Conservation (phyloP, 1,140 invertebrate species). For the Drosophila dunni region DNA sequence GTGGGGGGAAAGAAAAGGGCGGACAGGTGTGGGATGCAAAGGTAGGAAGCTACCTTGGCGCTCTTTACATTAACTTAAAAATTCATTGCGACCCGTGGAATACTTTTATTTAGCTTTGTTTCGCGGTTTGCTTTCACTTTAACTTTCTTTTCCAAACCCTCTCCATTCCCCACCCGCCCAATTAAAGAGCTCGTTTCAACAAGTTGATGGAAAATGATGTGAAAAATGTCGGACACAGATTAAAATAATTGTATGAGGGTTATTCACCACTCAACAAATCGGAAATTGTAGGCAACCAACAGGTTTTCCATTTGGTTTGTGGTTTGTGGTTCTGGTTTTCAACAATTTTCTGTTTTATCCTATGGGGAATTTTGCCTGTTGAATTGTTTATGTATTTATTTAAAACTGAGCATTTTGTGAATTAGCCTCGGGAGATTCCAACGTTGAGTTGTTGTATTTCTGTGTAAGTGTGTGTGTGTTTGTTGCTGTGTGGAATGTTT, state of each 20-base stretch:
- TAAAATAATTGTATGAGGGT: slow-evolving; percentile 71
- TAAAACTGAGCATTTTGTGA: slow-evolving; percentile 65
- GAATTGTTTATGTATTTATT: slow-evolving; percentile 65
- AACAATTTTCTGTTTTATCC: slow-evolving; percentile 25
- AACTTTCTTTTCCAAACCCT: slow-evolving; percentile 7
- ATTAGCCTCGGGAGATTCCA: slow-evolving; percentile 72
- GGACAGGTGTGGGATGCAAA: background rate
- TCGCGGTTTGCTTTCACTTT: slow-evolving; percentile 29
- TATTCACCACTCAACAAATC: slow-evolving; percentile 38
- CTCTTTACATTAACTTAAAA: slow-evolving; percentile 80
- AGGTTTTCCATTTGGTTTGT: slow-evolving; percentile 47
- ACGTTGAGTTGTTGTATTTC: slow-evolving; percentile 56
- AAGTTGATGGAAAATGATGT: slow-evolving; percentile 79
- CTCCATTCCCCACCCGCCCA: background rate
- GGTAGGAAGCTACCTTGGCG: slow-evolving; percentile 30
- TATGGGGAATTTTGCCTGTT: slow-evolving; percentile 60
- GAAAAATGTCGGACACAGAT: slow-evolving; percentile 74
- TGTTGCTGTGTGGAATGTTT: slow-evolving; percentile 12
- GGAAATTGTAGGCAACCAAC: slow-evolving; percentile 65
- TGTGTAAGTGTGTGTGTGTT: too few species aligned
- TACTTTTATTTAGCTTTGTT: slow-evolving; percentile 68
- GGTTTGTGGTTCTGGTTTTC: background rate
- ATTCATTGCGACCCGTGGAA: slow-evolving; percentile 76
- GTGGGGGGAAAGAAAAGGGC: background rate
- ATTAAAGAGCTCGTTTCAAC: slow-evolving; percentile 19